Conservation (phyloP, 37 sponge, comb jelly and placozoan genomes). For the Geodia barretti region DNA sequence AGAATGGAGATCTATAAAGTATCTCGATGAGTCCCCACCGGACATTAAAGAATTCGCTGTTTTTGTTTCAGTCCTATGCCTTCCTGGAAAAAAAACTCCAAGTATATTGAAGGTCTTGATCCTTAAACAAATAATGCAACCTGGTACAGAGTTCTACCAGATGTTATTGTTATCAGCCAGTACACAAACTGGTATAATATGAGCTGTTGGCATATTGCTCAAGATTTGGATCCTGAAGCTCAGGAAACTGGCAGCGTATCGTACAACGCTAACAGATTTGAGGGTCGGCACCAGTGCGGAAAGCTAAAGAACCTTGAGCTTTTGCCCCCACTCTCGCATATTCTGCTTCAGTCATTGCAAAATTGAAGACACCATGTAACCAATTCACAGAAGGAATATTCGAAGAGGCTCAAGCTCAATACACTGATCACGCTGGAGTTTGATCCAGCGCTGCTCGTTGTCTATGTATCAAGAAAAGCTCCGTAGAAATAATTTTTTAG, state of each 20-base stretch:
- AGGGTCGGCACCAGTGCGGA: neutral
- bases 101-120: neutral
- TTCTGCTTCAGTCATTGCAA: neutral
- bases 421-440: neutral
- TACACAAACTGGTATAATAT: neutral
- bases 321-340: neutral
- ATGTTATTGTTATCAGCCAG: neutral
- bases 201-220: neutral
- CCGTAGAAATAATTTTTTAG: neutral
- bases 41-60: neutral
- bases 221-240: neutral
- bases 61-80: neutral
- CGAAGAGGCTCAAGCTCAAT: neutral
- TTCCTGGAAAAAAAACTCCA: neutral
- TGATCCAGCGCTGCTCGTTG: neutral
- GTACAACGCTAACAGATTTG: neutral
- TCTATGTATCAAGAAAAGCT: neutral
- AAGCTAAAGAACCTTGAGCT: neutral
- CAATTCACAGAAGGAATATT: neutral
- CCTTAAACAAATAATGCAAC: neutral
- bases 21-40: neutral
- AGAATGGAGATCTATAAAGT: neutral
- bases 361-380: neutral
- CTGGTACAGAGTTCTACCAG: neutral
- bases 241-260: neutral